Base-by-base conservation (phyloP, 2,888 invertebrate genomes). In the Sussaba pulchella region DNA sequence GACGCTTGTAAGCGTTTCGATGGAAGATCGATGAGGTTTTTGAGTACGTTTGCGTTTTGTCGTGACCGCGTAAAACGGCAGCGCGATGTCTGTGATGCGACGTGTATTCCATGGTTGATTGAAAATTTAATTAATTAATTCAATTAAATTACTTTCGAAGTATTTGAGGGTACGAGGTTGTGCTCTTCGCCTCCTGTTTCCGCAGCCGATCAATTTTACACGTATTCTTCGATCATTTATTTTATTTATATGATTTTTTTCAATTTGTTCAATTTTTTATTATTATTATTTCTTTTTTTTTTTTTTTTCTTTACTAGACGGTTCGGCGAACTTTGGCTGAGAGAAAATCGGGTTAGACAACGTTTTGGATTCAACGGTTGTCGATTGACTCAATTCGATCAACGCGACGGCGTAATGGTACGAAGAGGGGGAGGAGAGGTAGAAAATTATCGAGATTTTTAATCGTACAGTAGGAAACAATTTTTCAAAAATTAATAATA, bases 41-140 rank as follows among this genome's bases (percentile, higher is more conserved):
- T 81, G 74, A 66, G 70, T 72, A 61, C 67, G 77, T 78, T 80
- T 17, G 19, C 52, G 47, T 36, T 57, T 74, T 31, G 31, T 64
- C 66, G 66, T 61, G 52, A 61, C 43, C 31, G 52, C 43, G 14
- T 5, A 67, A 64, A 61, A 77, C 57, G 67, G 43, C 52, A 74
- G 66, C 43, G 59, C 36, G 52, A 71, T 78, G 63, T 72, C 82
- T 81, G 82, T 81, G 81, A 81, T 81, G 78, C 61, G 67, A 78
- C 66, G 61, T 54, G 70, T 79, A 67, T 80, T 74, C 54, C 69
- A 64, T 67, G 50, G 64, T 78, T 59, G 36, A 57, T 82, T 70
- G 52, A 72, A 59, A 72, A 59, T 78, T 67, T 64, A 61, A 70
- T 45, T 71, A 52, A 19, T 67, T 82, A 31, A 64, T 80, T 74